Evolutionary conservation across 2,797 vertebrate genomes (phyloP).

Genomic region (Miichthys miiuy): DNA sequence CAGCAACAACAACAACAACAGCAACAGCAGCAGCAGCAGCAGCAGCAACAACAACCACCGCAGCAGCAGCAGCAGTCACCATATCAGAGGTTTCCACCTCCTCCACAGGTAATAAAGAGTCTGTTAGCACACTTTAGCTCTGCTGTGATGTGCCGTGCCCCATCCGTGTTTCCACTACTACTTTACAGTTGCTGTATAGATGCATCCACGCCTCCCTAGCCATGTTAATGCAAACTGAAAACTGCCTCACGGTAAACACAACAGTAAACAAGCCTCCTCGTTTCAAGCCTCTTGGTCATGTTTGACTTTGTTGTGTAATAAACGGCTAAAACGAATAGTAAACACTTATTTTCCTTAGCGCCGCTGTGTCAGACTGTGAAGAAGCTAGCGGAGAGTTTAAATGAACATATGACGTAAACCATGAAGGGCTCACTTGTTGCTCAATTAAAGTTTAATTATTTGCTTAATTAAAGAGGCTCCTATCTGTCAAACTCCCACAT

Average conservation of each 20-base stretch:
- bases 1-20: slow-evolving; percentile 52
- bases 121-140: background rate
- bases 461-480: slow-evolving; percentile 21
- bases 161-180: slow-evolving; percentile 14
- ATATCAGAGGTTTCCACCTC: slow-evolving; percentile 95
- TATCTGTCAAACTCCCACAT: background rate
- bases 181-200: background rate
- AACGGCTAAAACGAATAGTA: background rate
- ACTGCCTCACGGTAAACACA: background rate
- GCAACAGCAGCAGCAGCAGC: slow-evolving; percentile 77
- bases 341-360: background rate
- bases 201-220: background rate
- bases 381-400: background rate
- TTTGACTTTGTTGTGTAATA: background rate
- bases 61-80: slow-evolving; percentile 87
- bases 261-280: background rate
- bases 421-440: slow-evolving; percentile 14
- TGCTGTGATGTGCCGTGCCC: slow-evolving; percentile 4
- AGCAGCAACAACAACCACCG: slow-evolving; percentile 82
- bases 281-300: background rate
- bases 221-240: background rate
- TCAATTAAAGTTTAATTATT: slow-evolving; percentile 28
- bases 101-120: slow-evolving; percentile 89
- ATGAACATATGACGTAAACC: background rate
- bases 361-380: background rate